Conservation (phyloP, 1,140 invertebrate genomes). For the Drosophila teissieri region DNA sequence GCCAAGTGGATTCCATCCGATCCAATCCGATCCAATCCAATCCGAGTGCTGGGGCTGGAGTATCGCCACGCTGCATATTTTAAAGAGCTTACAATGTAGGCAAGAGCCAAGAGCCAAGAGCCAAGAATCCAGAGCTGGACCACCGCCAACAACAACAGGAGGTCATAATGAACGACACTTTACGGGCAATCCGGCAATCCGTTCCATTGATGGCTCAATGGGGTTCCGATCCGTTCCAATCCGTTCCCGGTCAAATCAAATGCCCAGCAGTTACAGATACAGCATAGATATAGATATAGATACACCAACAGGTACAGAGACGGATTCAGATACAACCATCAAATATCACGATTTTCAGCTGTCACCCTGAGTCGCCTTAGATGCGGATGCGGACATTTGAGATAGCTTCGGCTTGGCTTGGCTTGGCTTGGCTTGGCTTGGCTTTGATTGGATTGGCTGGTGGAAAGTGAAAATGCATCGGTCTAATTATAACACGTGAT, state of each 20-base stretch:
- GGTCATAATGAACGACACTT: slow-evolving; percentile 75
- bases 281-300: not conserved
- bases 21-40: not conserved
- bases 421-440: not conserved
- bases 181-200: slow-evolving; percentile 62
- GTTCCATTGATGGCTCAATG: slow-evolving; percentile 55
- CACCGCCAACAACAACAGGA: slow-evolving; percentile 21
- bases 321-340: slow-evolving; percentile 60
- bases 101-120: slow-evolving; percentile 27
- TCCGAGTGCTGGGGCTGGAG: slow-evolving; percentile 35
- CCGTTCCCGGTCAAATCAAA: slow-evolving; percentile 32
- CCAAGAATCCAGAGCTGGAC: slow-evolving; percentile 2
- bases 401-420: slow-evolving; percentile 1
- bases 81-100: slow-evolving; percentile 75
- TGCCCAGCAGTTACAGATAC: not conserved
- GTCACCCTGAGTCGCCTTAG: slow-evolving; percentile 44
- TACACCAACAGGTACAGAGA: not conserved
- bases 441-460: slow-evolving; percentile 14
- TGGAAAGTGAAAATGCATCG: slow-evolving; percentile 78
- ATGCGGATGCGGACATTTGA: slow-evolving; percentile 24
- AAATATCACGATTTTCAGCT: slow-evolving; percentile 80
- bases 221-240: slow-evolving; percentile 17
- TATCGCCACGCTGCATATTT: slow-evolving; percentile 67
- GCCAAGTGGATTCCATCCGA: slow-evolving; percentile 42
- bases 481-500: slow-evolving; percentile 79